Base-by-base conservation (phyloP, 2,113 vertebrate genomes). In the Carlito syrichta region DNA sequence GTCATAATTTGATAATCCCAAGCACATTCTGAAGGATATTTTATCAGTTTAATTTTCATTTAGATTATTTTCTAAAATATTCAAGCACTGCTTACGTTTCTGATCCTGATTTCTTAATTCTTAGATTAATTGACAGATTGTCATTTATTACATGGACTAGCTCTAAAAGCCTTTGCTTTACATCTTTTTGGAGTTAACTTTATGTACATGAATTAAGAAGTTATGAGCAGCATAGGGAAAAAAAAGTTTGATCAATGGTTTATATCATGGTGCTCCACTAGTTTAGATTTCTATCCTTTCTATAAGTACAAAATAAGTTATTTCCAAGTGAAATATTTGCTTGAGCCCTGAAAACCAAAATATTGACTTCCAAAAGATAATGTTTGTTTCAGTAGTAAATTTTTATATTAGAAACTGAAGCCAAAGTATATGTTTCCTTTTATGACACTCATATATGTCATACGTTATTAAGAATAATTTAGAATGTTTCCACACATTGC, bases 281-380 rank as follows among this genome's bases (percentile, higher is more conserved):
- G 35, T 35, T 23, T 48, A 27, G 27, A 86, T 32, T 11, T 71
- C 32, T 88, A 11, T 66, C 40, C 20, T 81, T 9, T 3, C 32
- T 62, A 6, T 38, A 19, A 77, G 40, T 50, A 76, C 25, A 35
- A 79, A 94, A 66, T 48, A 97, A 86, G 10, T 60, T 60, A 45
- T 86, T 84, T 87, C 17, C 63, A 88, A 92, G 69, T 38, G 86
- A 66, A 91, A 78, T 3, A 9, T 90, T 87, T 68, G 25, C 54
- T 84, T 84, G 27, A 88, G 43, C 32, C n/a, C 58, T 86, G n/a
- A 94, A 32, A 86, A 77, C 56, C 43, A 84, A 92, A 95, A 62
- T 93, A 43, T 22, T 69, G 74, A 95, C 92, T 95, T 89, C 62
- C 12, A 82, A 91, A 89, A 43, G 38, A 91, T 88, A 96, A 95